phyloP scores from a whole-genome alignment of 1,140 invertebrate species.

The Rhagoletis pomonella region DNA sequence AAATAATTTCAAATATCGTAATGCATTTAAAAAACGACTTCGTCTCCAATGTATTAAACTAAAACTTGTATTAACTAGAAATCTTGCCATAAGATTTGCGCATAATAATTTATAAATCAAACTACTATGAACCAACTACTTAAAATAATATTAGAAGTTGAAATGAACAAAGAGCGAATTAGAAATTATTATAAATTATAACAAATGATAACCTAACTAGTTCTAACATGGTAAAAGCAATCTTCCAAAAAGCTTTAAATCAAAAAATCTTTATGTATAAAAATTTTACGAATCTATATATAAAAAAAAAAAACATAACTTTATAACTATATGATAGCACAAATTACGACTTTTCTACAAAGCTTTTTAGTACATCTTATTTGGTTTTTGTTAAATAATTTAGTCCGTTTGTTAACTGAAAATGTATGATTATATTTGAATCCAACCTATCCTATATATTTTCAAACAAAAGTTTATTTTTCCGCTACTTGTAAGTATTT shows the following conservation, averaged over 20 bases:
- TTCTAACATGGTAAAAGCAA: conserved; percentile 14
- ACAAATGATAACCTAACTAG: not conserved
- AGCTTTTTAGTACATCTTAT: too few species aligned
- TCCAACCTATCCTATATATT: not conserved
- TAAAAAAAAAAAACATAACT: not conserved
- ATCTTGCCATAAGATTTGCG: conserved; percentile 59
- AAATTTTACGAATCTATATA: not conserved
- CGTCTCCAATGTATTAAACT: not conserved
- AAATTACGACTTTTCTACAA: too few species aligned
- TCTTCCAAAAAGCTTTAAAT: conserved; percentile 14
- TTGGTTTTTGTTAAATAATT: not conserved
- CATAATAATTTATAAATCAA: not conserved
- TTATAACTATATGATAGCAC: not conserved
- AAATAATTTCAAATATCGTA: conserved; percentile 48
- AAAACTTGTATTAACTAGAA: conserved; percentile 50
- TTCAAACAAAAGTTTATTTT: not conserved
- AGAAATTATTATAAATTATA: not conserved
- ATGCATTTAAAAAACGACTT: conserved; percentile 22
- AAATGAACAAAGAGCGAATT: conserved; percentile 8
- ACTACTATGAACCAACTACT: not conserved
- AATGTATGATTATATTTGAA: not conserved
- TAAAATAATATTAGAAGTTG: conserved; percentile 18
- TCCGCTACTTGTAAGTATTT: conserved; percentile 5
- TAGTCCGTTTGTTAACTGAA: not conserved
- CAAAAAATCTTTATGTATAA: not conserved